Base-by-base conservation (phyloP, 2,888 invertebrate genomes). In the Endotricha flammealis region DNA sequence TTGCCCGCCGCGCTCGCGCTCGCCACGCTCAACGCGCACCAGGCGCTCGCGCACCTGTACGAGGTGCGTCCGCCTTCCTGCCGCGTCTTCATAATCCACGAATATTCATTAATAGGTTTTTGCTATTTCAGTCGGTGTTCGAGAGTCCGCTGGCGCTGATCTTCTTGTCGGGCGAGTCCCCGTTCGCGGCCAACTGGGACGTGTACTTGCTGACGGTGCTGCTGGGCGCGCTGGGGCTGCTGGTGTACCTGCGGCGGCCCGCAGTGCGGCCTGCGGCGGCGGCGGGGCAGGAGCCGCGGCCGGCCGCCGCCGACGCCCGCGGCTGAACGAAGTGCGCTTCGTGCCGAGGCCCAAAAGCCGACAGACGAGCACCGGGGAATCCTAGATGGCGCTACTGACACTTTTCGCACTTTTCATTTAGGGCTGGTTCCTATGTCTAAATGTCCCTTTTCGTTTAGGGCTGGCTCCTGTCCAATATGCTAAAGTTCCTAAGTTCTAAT, bases 161-260 rank as follows among this genome's bases (percentile, higher is more conserved):
- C 6, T 88, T 92, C 57, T 54, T 79, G 11, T 88, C 92, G 46
- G 85, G 93, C 60, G 92, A 93, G 54, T 91, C 92, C 37, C 77
- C 90, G 31, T 86, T 96, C 33, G 90, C 94, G 9, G 92, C 94
- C 22, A 95, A 97, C 77, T 98, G 98, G 98, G 98, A 98, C 83
- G 87, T 98, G 34, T 97, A 96, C 81, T 88, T 97, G 56, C 95
- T 98, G 55, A 94, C 95, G 12, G 82, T 91, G 29, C 85, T 98
- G 14, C 91, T 95, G 4, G 91, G 94, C 8, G 81, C 96, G n/a
- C 86, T 98, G 30, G 96, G 94, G 14, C 86, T 93, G 8, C 90
- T 97, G 32, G 90, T 96, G 50, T 95, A 95, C 74, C 91, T 94
- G 55, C 87, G 95, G 38, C 88, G 95, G 53, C 92, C 91, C 3